phyloP scores from a whole-genome alignment of 2,797 vertebrate species.

The Danio kyathit region DNA sequence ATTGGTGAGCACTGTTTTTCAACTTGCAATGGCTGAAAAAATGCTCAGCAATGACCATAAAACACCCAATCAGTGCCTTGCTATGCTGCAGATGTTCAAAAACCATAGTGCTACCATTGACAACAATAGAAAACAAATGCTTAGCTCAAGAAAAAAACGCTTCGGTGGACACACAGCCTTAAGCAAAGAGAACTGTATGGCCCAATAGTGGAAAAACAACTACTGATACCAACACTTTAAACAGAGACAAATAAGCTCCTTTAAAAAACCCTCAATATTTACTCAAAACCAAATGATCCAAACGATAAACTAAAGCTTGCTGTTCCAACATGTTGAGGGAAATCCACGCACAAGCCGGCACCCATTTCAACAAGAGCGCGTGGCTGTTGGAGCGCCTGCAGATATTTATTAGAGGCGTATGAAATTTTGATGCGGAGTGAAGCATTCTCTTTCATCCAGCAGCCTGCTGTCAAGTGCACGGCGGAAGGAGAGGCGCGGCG shows the following conservation, averaged over 20 bases:
- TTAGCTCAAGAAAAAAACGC: too few species aligned
- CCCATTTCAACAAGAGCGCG: conserved; percentile 45
- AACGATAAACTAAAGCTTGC: conserved; percentile 43
- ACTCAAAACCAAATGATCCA: background rate
- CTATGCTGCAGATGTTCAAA: too few species aligned
- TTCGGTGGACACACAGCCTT: too few species aligned
- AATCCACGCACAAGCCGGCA: background rate
- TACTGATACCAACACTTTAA: background rate
- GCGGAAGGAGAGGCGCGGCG: conserved; percentile 54
- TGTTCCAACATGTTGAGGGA: conserved; percentile 1
- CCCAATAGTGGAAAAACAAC: too few species aligned
- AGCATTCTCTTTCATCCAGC: conserved; percentile 67
- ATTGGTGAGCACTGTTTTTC: too few species aligned
- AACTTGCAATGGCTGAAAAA: too few species aligned
- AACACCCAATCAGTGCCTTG: too few species aligned
- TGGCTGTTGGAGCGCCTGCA: conserved; percentile 55
- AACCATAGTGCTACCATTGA: too few species aligned
- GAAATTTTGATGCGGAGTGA: conserved; percentile 66
- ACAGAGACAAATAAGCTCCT: background rate
- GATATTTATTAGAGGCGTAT: conserved; percentile 66
- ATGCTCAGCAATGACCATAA: too few species aligned
- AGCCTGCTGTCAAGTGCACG: conserved; percentile 54
- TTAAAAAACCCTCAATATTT: background rate
- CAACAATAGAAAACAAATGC: too few species aligned
- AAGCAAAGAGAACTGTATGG: too few species aligned